phyloP scores from a whole-genome alignment of 2,797 vertebrate genomes.

The Cuculus canorus region DNA sequence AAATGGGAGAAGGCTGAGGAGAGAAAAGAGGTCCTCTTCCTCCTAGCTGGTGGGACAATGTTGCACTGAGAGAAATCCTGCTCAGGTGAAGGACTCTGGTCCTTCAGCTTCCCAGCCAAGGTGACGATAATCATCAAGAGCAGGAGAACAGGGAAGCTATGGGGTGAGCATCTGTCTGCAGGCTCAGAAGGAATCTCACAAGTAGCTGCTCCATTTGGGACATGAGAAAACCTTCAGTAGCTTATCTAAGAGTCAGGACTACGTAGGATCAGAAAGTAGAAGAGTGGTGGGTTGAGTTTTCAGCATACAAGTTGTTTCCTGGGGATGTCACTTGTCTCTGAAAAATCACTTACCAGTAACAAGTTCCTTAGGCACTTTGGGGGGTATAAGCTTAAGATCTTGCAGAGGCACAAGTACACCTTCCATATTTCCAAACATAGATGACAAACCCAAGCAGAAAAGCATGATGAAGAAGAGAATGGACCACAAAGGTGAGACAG shows the following conservation, averaged over 20 bases:
- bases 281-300: neutral
- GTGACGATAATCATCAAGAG: neutral
- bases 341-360: constrained; percentile 78
- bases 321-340: too few relatives aligned
- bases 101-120: neutral
- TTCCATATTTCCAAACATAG: constrained; percentile 94
- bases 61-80: neutral
- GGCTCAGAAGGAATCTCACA: neutral
- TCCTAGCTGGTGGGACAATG: accelerated
- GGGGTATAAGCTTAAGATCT: constrained; percentile 83
- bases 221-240: neutral
- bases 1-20: neutral
- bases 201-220: accelerated
- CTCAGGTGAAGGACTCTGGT: neutral
- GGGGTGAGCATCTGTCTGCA: neutral
- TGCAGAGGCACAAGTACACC: constrained; percentile 88
- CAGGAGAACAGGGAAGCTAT: neutral
- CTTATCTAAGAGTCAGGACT: neutral
- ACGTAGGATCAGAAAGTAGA: neutral
- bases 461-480: constrained; percentile 94
- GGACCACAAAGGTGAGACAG: constrained; percentile 87
- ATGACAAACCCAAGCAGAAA: constrained; percentile 92
- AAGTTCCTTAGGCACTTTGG: constrained; percentile 87
- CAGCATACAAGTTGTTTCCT: neutral
- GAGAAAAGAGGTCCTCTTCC: neutral